A percentile compares a stretch with the other conserved stretches of the same genome.
phyloP scores from a whole-genome alignment of 2,888 invertebrate species.

The Crossocerus cetratus region DNA sequence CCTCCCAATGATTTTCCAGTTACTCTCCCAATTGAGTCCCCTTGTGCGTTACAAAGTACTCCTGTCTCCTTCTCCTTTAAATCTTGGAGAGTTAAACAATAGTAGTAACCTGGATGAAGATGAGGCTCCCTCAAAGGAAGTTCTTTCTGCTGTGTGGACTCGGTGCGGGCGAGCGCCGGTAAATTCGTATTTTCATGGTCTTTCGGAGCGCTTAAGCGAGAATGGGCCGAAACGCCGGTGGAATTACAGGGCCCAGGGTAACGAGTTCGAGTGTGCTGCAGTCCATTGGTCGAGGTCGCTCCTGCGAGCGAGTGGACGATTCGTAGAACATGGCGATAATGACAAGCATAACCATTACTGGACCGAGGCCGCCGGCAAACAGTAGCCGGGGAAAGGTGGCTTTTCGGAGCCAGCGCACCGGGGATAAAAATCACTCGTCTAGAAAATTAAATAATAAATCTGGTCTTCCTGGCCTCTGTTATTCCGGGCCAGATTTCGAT shows the following conservation, averaged over 20 bases:
- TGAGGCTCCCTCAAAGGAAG: constrained; percentile 31
- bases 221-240: constrained; percentile 54
- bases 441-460: constrained; percentile 71
- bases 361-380: constrained; percentile 63
- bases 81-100: too few species aligned
- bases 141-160: constrained; percentile 15
- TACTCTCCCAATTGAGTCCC: too few species aligned
- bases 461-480: constrained; percentile 18
- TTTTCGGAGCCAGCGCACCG: constrained; percentile 57
- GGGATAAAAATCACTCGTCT: constrained; percentile 68
- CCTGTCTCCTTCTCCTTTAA: too few species aligned
- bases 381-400: constrained; percentile 61
- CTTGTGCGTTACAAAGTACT: too few species aligned
- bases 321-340: constrained; percentile 72
- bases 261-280: constrained; percentile 55
- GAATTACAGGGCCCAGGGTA: constrained; percentile 49
- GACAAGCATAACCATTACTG: constrained; percentile 70
- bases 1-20: too few species aligned
- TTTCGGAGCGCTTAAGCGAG: constrained; percentile 57
- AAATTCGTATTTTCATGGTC: constrained; percentile 29
- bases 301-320: constrained; percentile 48
- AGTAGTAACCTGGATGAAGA: not conserved
- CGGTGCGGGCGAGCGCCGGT: constrained; percentile 3
- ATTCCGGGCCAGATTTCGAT: not conserved
- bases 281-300: constrained; percentile 54